phyloP scores from a whole-genome alignment of 2,888 invertebrate species.

The Noctua comes region DNA sequence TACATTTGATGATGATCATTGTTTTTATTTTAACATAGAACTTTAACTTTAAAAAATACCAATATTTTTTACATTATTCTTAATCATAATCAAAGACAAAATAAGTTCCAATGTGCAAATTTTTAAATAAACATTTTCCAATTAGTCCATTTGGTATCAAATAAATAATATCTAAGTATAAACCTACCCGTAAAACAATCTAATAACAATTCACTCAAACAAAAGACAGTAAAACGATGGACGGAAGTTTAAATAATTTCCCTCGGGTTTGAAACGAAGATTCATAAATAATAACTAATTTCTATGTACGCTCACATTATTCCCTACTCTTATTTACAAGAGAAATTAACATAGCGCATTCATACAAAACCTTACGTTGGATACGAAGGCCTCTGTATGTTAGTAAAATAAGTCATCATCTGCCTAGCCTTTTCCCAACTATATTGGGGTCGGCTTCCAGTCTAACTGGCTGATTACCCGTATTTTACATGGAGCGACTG shows the following conservation, averaged over 20 bases:
- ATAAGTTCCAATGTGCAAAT: background rate
- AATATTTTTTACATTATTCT: too few species aligned
- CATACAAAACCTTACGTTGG: conserved; percentile 19
- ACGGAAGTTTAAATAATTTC: conserved; percentile 60
- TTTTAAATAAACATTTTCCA: background rate
- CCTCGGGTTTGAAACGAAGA: conserved; percentile 46
- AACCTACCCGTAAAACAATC: background rate
- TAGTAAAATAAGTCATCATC: conserved; percentile 8
- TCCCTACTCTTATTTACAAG: conserved; percentile 45
- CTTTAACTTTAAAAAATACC: too few species aligned
- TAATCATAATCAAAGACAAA: background rate
- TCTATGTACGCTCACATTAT: conserved; percentile 44
- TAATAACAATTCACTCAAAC: conserved; percentile 26
- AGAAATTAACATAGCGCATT: conserved; percentile 45
- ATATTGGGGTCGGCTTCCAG: too few species aligned
- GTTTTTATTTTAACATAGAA: background rate
- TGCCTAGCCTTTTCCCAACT: too few species aligned
- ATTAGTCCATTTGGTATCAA: background rate
- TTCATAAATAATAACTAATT: conserved; percentile 64
- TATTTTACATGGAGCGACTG: too few species aligned
- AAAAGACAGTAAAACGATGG: conserved; percentile 16
- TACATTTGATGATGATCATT: background rate
- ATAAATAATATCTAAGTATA: background rate
- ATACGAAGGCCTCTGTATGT: conserved; percentile 12
- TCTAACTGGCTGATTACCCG: too few species aligned